These are phyloP conservation scores for Lagenorhynchus albirostris DNA, from an alignment of 2,113 vertebrate species.

Conservation along the genomic window DNA sequence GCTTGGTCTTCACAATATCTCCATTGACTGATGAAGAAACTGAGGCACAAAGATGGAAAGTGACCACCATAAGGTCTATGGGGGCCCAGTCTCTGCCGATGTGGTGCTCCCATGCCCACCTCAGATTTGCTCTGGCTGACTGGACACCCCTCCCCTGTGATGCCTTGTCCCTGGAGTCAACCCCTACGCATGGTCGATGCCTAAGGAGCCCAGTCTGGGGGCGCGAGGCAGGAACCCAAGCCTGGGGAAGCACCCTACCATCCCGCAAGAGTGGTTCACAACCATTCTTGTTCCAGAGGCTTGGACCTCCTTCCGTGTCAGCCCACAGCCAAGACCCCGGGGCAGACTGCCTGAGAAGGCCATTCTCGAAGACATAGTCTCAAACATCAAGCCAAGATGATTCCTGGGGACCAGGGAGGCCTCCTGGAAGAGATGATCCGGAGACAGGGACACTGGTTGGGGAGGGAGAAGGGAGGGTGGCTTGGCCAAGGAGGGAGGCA, in stretches of 20 bases:
- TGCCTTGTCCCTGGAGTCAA: not conserved
- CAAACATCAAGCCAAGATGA: not conserved
- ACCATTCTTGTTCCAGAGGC: not conserved
- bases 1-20: not conserved
- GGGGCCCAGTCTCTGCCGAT: rapidly evolving
- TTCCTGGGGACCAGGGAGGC: not conserved
- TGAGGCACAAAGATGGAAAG: not conserved
- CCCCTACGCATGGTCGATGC: not conserved
- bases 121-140: not conserved
- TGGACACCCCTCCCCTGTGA: not conserved
- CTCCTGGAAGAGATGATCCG: not conserved
- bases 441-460: not conserved
- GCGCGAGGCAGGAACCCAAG: not conserved
- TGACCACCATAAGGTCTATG: too few species aligned
- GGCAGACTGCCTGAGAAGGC: not conserved
- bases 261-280: not conserved
- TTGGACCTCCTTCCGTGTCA: not conserved
- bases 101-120: not conserved
- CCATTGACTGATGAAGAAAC: not conserved
- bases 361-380: not conserved
- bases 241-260: not conserved
- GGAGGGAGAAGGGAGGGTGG: too few species aligned
- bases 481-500: not conserved
- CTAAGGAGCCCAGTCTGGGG: not conserved
- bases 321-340: not conserved